Evolutionary conservation across 2,888 invertebrate genomes (phyloP).

Genomic region (Volucella zonaria): DNA sequence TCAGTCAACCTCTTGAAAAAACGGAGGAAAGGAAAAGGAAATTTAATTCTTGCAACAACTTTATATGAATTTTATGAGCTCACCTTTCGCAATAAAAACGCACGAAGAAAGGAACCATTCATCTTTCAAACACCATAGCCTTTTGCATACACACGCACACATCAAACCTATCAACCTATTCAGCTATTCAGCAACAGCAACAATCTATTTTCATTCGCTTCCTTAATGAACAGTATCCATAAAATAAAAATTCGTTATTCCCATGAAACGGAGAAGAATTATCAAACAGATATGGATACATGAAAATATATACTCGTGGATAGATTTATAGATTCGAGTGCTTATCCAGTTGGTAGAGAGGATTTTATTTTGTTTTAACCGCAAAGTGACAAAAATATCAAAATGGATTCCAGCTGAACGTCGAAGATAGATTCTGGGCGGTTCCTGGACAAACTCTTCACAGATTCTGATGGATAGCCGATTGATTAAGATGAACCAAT

Average conservation of each 20-base stretch:
- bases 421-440: too few species aligned
- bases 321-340: background rate
- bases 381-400: conserved; percentile 44
- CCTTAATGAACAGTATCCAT: conserved; percentile 63
- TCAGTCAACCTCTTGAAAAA: background rate
- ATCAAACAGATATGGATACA: conserved; percentile 9
- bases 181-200: background rate
- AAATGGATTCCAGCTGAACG: conserved; percentile 26
- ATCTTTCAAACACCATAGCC: background rate
- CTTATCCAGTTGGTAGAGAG: background rate
- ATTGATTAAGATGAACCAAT: conserved; percentile 41
- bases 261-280: conserved; percentile 52
- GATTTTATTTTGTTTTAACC: conserved; percentile 3
- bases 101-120: conserved; percentile 52
- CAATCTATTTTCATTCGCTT: conserved; percentile 26
- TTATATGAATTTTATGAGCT: conserved; percentile 57
- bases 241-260: conserved; percentile 66
- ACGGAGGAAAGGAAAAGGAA: background rate
- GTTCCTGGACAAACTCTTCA: background rate
- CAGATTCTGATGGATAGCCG: conserved; percentile 39
- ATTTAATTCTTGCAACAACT: conserved; percentile 59
- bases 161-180: conserved; percentile 19
- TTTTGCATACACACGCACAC: background rate
- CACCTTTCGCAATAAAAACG: conserved; percentile 58
- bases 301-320: background rate